Percentiles rank a stretch among this genome's conserved stretches.
Evolutionary conservation across 2,797 vertebrate species (phyloP).

Genomic region (Trematomus bernacchii): DNA sequence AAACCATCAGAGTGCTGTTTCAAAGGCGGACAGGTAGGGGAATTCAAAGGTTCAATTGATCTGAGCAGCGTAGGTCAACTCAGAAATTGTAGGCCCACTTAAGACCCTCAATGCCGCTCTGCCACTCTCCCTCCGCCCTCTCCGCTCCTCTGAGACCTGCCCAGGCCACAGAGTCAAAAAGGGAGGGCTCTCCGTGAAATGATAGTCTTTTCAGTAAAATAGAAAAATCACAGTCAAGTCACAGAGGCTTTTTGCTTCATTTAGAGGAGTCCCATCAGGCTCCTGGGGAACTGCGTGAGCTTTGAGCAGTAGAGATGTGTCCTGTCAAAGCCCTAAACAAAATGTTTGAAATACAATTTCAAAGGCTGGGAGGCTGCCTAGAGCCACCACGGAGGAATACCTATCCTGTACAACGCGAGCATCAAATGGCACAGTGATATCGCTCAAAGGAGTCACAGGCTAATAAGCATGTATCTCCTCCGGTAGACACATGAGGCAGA

Average conservation of each 20-base stretch:
- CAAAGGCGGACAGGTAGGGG: slow-evolving; percentile 11
- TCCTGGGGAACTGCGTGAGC: slow-evolving; percentile 40
- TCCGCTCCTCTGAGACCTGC: slow-evolving; percentile 40
- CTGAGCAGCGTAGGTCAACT: slow-evolving; percentile 31
- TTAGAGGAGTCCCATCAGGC: slow-evolving; percentile 42
- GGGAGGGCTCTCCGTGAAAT: slow-evolving; percentile 11
- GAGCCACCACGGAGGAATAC: slow-evolving; percentile 60
- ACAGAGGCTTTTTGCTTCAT: slow-evolving; percentile 58
- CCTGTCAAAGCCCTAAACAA: slow-evolving; percentile 72
- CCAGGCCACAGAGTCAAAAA: slow-evolving; percentile 31
- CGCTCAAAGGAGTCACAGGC: slow-evolving; percentile 54
- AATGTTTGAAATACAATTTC: slow-evolving; percentile 73
- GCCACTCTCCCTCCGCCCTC: not conserved
- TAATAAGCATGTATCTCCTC: slow-evolving; percentile 49
- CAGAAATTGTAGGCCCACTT: slow-evolving; percentile 36
- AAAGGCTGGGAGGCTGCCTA: slow-evolving; percentile 64
- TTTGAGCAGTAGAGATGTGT: slow-evolving; percentile 51
- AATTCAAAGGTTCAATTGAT: slow-evolving; percentile 39
- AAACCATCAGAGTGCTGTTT: slow-evolving; percentile 9
- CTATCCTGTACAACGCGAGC: slow-evolving; percentile 42
- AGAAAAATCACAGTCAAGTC: slow-evolving; percentile 40
- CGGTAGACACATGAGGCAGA: slow-evolving; percentile 32
- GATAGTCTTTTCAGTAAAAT: slow-evolving; percentile 39
- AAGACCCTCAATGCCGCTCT: slow-evolving; percentile 17
- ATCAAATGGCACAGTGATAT: slow-evolving; percentile 49